A percentile compares a stretch with the other conserved stretches of the same genome.
Conservation (phyloP, 2,888 invertebrate genomes). For the Muscina levida region DNA sequence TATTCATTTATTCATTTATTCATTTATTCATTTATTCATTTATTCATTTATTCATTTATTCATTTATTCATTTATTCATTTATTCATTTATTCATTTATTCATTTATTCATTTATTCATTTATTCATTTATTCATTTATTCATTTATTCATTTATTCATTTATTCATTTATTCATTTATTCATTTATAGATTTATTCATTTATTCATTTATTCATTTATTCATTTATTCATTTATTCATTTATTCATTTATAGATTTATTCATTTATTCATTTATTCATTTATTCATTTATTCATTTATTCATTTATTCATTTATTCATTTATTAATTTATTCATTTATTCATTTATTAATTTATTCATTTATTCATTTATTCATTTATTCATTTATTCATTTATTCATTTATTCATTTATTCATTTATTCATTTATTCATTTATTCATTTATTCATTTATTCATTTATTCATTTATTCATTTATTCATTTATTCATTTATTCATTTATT, state of each 20-base stretch:
- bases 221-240: constrained; percentile 10
- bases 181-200: constrained; percentile 4
- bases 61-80: constrained; percentile 10
- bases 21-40: no score
- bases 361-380: constrained; percentile 10
- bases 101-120: constrained; percentile 10
- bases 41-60: constrained; percentile 10
- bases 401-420: no score
- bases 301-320: constrained; percentile 10
- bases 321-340: constrained; percentile 7
- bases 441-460: constrained; percentile 10
- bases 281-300: constrained; percentile 10
- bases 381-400: constrained; percentile 10
- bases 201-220: constrained; percentile 10
- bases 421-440: constrained; percentile 10
- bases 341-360: constrained; percentile 7
- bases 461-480: constrained; percentile 10
- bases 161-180: no score
- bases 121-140: constrained; percentile 7
- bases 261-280: constrained; percentile 10
- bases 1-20: constrained; percentile 10
- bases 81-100: constrained; percentile 10
- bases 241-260: constrained; percentile 4
- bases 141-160: constrained; percentile 10
- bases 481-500: constrained; percentile 10